Percentiles rank a stretch among this genome's conserved stretches.
Evolutionary conservation across 2,113 vertebrate genomes (phyloP).

Genomic region (Dromaius novaehollandiae): DNA sequence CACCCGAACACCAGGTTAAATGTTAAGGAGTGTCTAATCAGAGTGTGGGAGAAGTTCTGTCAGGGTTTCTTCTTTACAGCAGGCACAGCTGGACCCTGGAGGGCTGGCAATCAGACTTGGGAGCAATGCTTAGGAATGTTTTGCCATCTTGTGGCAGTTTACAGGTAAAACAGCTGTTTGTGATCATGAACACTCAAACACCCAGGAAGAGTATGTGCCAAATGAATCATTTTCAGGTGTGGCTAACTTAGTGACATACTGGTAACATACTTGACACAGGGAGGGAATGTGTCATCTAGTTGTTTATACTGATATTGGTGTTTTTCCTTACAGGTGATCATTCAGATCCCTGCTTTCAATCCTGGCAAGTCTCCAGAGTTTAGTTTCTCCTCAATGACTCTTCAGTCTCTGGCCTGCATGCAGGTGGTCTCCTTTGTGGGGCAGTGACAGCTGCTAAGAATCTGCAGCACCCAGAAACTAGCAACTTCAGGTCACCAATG

Average conservation of each 20-base stretch:
- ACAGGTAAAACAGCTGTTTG: not conserved
- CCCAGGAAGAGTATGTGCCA: not conserved
- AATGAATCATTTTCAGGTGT: not conserved
- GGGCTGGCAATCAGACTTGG: not conserved
- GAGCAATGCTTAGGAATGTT: not conserved
- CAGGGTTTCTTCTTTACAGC: not conserved
- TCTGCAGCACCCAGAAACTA: too few relatives aligned
- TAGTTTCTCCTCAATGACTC: not conserved
- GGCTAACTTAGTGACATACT: not conserved
- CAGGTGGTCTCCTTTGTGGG: not conserved
- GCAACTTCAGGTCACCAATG: too few relatives aligned
- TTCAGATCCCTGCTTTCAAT: not conserved
- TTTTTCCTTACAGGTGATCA: not conserved
- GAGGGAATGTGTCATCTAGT: not conserved
- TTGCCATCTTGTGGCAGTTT: conserved; percentile 25
- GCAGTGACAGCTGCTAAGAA: not conserved
- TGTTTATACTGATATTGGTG: not conserved
- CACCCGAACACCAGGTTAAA: too few relatives aligned
- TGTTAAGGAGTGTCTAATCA: rapidly evolving
- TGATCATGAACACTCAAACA: rapidly evolving
- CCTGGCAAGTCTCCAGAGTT: not conserved
- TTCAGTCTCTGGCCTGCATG: not conserved
- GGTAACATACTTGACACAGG: not conserved
- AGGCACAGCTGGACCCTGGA: rapidly evolving
- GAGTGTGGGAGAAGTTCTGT: not conserved